Conservation (phyloP, 2,888 invertebrate genomes). For the Noctua comes region DNA sequence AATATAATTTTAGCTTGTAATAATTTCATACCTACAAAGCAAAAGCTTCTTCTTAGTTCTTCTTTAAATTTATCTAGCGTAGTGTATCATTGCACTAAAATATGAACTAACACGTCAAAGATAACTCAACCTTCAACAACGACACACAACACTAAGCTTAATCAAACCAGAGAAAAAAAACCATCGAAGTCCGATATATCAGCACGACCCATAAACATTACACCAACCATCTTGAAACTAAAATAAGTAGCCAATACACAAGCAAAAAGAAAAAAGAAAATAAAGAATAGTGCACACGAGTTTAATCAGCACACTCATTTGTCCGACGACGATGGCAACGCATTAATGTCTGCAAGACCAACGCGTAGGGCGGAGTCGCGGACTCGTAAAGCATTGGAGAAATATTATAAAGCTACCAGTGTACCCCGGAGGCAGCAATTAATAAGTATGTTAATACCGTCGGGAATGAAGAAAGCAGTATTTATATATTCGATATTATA, state of each 20-base stretch:
- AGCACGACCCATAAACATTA: conserved; percentile 47
- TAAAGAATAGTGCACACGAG: conserved; percentile 76
- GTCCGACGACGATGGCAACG: conserved; percentile 77
- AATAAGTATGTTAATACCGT: conserved; percentile 87
- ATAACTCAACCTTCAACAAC: conserved; percentile 4
- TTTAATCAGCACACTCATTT: conserved; percentile 87
- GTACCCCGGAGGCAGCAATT: conserved; percentile 86
- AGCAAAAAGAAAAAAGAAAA: conserved; percentile 70
- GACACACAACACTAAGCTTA: conserved; percentile 4
- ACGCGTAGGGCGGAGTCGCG: conserved; percentile 81
- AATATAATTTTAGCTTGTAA: too few relatives aligned
- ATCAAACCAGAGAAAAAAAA: conserved; percentile 35
- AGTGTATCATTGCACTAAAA: background rate
- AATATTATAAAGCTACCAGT: conserved; percentile 87
- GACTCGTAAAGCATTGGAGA: conserved; percentile 84
- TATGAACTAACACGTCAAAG: background rate
- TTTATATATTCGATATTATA: conserved; percentile 70
- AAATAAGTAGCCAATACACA: conserved; percentile 59
- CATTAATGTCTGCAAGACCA: conserved; percentile 75
- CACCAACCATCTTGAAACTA: conserved; percentile 53
- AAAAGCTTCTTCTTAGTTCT: too few relatives aligned
- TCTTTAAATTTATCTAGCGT: background rate
- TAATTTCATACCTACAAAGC: background rate
- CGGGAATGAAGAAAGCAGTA: conserved; percentile 71
- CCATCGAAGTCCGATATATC: conserved; percentile 28